A percentile compares a stretch with the other conserved stretches of the same genome.
phyloP scores from a whole-genome alignment of 1,140 invertebrate species.

The Vanessa atalanta region DNA sequence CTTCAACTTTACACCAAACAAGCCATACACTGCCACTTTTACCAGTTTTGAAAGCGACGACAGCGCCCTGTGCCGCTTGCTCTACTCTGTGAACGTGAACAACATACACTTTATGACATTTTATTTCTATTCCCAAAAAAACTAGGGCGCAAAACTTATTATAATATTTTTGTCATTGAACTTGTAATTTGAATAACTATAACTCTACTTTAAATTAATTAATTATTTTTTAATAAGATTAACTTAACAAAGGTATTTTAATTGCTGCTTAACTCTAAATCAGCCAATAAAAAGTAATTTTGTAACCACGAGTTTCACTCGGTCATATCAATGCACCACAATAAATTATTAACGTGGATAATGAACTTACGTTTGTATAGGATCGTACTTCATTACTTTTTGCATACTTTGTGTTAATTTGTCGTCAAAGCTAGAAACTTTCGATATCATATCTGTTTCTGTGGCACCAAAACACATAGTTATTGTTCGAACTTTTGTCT shows the following conservation, averaged over 20 bases:
- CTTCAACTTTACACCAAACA: conserved; percentile 17
- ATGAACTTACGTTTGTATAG: conserved; percentile 21
- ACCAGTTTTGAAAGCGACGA: conserved; percentile 32
- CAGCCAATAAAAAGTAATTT: not conserved
- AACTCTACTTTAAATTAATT: no score
- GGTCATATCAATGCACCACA: not conserved
- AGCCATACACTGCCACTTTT: conserved; percentile 33
- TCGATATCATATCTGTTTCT: conserved; percentile 38
- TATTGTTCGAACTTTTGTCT: conserved; percentile 13
- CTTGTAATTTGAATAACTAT: not conserved
- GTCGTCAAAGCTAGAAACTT: conserved; percentile 4
- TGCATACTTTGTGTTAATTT: not conserved
- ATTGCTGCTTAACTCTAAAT: no score
- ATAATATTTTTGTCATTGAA: no score
- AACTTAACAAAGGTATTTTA: no score
- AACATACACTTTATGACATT: not conserved
- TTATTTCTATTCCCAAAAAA: no score
- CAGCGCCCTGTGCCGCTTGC: conserved; percentile 37
- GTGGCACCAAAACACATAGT: conserved; percentile 7
- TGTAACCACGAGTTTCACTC: no score
- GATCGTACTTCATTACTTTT: conserved; percentile 2
- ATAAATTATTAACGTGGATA: not conserved
- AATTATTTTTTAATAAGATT: no score
- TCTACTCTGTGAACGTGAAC: conserved; percentile 13
- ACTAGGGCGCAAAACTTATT: no score